Evolutionary conservation across 2,888 invertebrate genomes (phyloP), one percentile per base, ranked within the genome.

Genomic region (Microplitis deprimator): DNA sequence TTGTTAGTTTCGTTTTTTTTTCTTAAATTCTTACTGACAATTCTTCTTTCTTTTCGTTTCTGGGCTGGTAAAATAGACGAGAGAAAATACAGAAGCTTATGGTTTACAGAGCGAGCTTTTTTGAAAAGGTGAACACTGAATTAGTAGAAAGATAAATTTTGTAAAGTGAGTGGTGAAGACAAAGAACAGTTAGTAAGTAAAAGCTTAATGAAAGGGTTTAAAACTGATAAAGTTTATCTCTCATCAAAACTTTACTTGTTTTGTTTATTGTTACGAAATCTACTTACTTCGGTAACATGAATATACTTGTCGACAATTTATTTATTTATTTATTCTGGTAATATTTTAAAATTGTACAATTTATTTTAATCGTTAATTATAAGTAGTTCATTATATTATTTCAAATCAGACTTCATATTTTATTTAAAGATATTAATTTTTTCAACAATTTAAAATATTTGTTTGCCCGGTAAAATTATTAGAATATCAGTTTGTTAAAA

Each of bases 171-270:
- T 13, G 5, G n/a, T 20, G 38, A 20, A n/a, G 38, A 67, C 39
- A 38, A 67, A 67, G 38, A 39, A 38, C 67, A 67, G 67, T 50
- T 50, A 50, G 38, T 6, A 10, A 39, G 67, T 20, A 29, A 67
- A 67, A 67, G 20, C 67, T 13, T 39, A 20, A 20, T 67, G 67
- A 67, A 67, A 67, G 67, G 67, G 38, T 67, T 50, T 8, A 50
- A 29, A 67, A n/a, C 38, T 67, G 67, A 67, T 67, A 67, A 67
- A 67, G 67, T 67, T 67, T 67, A 39, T n/a, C 67, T 50, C 13
- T 50, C 50, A 50, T 50, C 50, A 39, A 10, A 67, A 67, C 67
- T 67, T 39, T 20, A 38, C 67, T 20, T 38, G 67, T 67, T 39
- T 67, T 67, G 39, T 67, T 67, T 67, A 39, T 38, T n/a, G 64